Base-by-base conservation (phyloP, 2,113 vertebrate genomes). In the Psilopogon haemacephalus region DNA sequence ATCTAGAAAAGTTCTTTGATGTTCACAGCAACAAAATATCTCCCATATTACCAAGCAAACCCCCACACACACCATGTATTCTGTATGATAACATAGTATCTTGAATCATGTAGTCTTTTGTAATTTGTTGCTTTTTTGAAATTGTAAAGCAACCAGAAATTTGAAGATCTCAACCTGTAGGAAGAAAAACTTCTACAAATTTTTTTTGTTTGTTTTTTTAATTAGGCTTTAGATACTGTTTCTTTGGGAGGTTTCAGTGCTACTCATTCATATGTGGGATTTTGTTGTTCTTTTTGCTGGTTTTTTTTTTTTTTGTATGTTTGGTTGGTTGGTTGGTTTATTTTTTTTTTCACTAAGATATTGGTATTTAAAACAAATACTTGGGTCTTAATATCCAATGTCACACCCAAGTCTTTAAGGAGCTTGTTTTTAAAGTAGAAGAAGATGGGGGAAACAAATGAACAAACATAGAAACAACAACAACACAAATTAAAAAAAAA, bases 361-460 rank as follows among this genome's bases (percentile, higher is more conserved):
- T 3, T 72, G 11, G 5, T 26, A 26, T 58, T 65, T 74, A 79
- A 71, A 73, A 65, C 32, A 32, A 60, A 54, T 55, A 17, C 4
- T 58, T 40, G 11, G 2, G 2, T 62, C 79, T 63, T 56, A 88
- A 76, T 42, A 13, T 6, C 9, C 23, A 69, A 6, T 50, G 17
- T 7, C 18, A 77, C 15, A 69, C 42, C 23, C 18, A 90, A 15
- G 7, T 58, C 11, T 76, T 76, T 9, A 54, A 8, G 7, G 24
- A 74, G 4, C 42, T 90, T 86, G 17, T 2, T 80, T 91, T 91
- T 42, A 44, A 87, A 64, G 67, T 20, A 5, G 42, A 59, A 67
- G 23, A 65, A n/a, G 17, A 32, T 38, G 12, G 15, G 1, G 1
- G 3, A 12, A 15, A 9, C 33, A 7, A 44, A 2, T 11, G 14